These are phyloP conservation scores for Ormyrus rosae DNA, from an alignment of 2,888 invertebrate species.

Conservation along the genomic window DNA sequence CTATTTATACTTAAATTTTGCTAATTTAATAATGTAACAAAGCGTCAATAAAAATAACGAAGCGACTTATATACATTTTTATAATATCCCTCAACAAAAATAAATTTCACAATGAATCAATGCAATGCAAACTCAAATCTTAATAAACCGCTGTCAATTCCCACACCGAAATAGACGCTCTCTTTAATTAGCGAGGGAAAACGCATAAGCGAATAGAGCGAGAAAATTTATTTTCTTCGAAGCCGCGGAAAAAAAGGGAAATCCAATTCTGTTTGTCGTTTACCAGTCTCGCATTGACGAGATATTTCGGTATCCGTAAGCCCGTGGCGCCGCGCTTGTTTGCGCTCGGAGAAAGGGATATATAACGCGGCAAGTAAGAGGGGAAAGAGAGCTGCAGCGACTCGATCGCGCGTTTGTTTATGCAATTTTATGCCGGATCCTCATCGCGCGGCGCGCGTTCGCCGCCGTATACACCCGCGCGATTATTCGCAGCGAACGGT, in stretches of 20 bases:
- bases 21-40: too few relatives aligned
- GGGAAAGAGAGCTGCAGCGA: not conserved
- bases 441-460: constrained; percentile 14
- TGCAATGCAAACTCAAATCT: too few relatives aligned
- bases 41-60: too few relatives aligned
- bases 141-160: too few relatives aligned
- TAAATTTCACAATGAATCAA: too few relatives aligned
- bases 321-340: constrained; percentile 27
- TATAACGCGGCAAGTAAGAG: too few relatives aligned
- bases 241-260: not conserved
- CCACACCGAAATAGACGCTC: too few relatives aligned
- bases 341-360: constrained; percentile 28
- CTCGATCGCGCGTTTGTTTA: constrained; percentile 58
- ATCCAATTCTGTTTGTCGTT: not conserved
- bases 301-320: constrained; percentile 26
- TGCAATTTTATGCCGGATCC: constrained; percentile 57
- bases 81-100: too few relatives aligned
- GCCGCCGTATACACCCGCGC: not conserved
- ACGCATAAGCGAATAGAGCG: not conserved
- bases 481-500: not conserved
- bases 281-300: not conserved
- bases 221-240: not conserved
- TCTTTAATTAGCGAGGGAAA: too few relatives aligned
- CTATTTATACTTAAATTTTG: too few relatives aligned
- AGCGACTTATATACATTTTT: too few relatives aligned